phyloP scores from a whole-genome alignment of 2,113 vertebrate species.

The Dasyurus viverrinus region DNA sequence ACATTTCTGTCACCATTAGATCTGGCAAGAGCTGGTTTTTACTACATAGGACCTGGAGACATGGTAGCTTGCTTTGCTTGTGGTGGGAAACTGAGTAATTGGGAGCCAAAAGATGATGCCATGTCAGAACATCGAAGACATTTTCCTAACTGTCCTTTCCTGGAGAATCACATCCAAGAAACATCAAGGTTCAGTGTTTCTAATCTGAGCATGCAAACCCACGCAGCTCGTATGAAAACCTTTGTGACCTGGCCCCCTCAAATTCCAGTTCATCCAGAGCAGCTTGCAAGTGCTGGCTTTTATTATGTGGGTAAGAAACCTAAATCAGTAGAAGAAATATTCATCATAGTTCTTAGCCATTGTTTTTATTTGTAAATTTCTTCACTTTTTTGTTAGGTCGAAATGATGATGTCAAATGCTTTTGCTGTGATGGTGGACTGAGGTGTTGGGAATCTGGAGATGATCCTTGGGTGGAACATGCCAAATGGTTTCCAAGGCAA shows the following conservation, averaged over 20 bases:
- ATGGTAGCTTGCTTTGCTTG: slow-evolving; percentile 96
- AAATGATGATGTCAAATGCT: slow-evolving; percentile 98
- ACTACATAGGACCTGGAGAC: slow-evolving; percentile 93
- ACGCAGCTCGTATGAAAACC: slow-evolving; percentile 90
- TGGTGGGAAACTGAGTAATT: slow-evolving; percentile 94
- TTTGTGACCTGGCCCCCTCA: slow-evolving; percentile 94
- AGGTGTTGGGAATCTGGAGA: slow-evolving; percentile 98
- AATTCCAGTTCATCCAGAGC: slow-evolving; percentile 94
- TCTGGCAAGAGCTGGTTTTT: slow-evolving; percentile 96
- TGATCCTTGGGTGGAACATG: slow-evolving; percentile 98
- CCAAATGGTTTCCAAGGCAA: slow-evolving; percentile 99
- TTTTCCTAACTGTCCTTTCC: slow-evolving; percentile 94
- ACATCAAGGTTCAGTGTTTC: slow-evolving; percentile 88
- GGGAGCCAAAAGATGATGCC: slow-evolving; percentile 97
- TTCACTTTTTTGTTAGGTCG: slow-evolving; percentile 84
- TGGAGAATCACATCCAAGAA: slow-evolving; percentile 85
- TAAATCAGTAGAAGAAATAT: not conserved
- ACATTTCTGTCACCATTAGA: slow-evolving; percentile 90
- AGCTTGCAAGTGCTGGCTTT: slow-evolving; percentile 96
- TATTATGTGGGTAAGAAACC: slow-evolving; percentile 95
- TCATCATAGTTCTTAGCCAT: not conserved
- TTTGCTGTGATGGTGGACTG: slow-evolving; percentile 97
- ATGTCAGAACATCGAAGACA: slow-evolving; percentile 94
- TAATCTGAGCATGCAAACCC: slow-evolving; percentile 94
- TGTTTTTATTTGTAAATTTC: not conserved